These are phyloP conservation scores for Aleiodes sp. DNA, from an alignment of 1,140 invertebrate species.

Conservation along the genomic window DNA sequence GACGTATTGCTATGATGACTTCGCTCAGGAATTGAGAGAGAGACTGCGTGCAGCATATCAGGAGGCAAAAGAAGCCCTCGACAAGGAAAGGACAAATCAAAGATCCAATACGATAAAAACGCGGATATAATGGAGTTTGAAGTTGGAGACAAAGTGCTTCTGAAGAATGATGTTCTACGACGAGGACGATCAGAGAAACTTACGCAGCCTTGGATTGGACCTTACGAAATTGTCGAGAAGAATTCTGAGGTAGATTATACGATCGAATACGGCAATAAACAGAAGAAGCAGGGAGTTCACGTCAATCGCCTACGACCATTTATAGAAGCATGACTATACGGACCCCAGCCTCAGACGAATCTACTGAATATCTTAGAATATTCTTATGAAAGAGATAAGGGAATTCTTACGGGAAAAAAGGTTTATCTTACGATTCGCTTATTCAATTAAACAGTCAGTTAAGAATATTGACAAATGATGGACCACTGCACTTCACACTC, in stretches of 20 bases:
- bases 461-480: too few relatives aligned
- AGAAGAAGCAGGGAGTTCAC: too few relatives aligned
- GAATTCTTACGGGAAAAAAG: too few relatives aligned
- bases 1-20: neutral
- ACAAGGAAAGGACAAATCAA: slow-evolving; percentile 3
- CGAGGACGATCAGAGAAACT: neutral
- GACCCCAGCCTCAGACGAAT: too few relatives aligned
- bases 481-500: too few relatives aligned
- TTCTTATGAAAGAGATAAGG: too few relatives aligned
- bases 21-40: neutral
- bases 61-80: neutral
- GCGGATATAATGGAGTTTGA: neutral
- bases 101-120: slow-evolving; percentile 17
- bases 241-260: neutral
- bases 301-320: too few relatives aligned
- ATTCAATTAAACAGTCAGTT: too few relatives aligned
- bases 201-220: too few relatives aligned
- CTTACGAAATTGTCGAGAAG: neutral
- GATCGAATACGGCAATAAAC: neutral
- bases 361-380: too few relatives aligned
- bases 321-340: too few relatives aligned
- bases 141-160: neutral
- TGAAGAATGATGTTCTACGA: neutral
- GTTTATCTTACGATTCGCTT: too few relatives aligned
- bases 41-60: neutral